Evolutionary conservation across 2,113 vertebrate species (phyloP), one percentile per base, ranked within the genome.

Genomic region (Corythoichthys intestinalis): DNA sequence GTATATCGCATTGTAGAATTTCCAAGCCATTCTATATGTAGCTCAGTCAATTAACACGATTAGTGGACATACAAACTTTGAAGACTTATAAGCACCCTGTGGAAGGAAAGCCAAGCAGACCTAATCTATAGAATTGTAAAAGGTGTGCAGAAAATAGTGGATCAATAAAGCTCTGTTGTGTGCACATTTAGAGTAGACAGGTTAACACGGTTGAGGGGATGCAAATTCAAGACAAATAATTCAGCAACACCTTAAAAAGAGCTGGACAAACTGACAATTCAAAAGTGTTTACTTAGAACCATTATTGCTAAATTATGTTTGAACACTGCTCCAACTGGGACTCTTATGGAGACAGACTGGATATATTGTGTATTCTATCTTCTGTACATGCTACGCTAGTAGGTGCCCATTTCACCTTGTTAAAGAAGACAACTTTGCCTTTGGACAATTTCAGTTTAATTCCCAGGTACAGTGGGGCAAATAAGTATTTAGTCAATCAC

Each of bases 101-200:
- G 46, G 65, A 82, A 70, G 52, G 58, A 62, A 66, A 37, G 53
- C 59, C n/a, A 67, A 17, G 53, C 65, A 81, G 56, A 76, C 78
- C 47, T 74, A 86, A 90, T 86, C 81, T 72, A 88, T 79, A 68
- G 41, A 77, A 76, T 81, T 78, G 83, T 71, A 83, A 88, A 87
- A 83, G 65, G 69, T 68, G 65, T 53, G 80, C 67, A 74, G 59
- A 79, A 83, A 77, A 71, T 67, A 77, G 57, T 64, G 48, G 83
- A 86, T 85, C 80, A 67, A 90, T 89, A 74, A 8, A 44, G 38
- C 47, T 77, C 50, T 54, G 75, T 76, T 80, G 69, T 77, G 74
- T 17, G 3, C 61, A 65, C 49, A 77, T 79, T 76, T 81, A 66
- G 74, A 47, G 66, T 66, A 50, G 65, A 6, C 54, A 69, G 6